Evolutionary conservation across 2,113 vertebrate genomes (phyloP), one percentile per base, ranked within the genome.

Genomic region (Hirundichthys speculiger): DNA sequence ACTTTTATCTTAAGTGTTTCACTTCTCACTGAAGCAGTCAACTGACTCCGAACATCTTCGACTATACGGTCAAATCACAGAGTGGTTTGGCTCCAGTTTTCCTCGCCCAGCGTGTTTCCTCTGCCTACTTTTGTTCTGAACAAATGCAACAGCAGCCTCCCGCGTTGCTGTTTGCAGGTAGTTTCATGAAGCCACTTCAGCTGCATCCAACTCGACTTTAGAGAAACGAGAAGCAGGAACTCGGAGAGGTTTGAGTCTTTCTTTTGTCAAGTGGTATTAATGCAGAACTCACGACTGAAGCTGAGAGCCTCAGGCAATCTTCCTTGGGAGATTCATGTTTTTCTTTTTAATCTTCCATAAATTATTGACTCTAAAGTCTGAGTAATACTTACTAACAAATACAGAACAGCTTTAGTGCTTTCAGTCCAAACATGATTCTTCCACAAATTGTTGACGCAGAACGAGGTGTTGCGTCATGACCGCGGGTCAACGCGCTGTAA

Each of bases 251-350:
- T 61, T 2, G n/a, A 60, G 57, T 65, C 64, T 66, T 83, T 42
- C 27, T 27, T 82, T 80, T 77, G 75, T 83, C 69, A 27, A 6
- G 25, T 27, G 30, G 30, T 34, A 75, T 83, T 84, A 81, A 77
- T 69, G 66, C 64, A 69, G 43, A 73, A 64, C 75, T 69, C 25
- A 78, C 24, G 62, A 68, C 43, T n/a, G 1, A 54, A 48, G 52
- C 42, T 18, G 18, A 51, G 69, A 60, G 66, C 64, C 62, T 57
- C 16, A 0, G 61, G 63, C 80, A 41, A 43, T 57, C 69, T 68
- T 73, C 69, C 57, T 2, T 56, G 73, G 77, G 61, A 79, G 61
- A 54, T 60, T 64, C 61, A 59, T 54, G 30, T 7, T 34, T 34
- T 4, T 34, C 11, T 34, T 34, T 34, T 54, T 5, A 47, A 55